Evolutionary conservation across 2,113 vertebrate genomes (phyloP).

Genomic region (Otis tarda): DNA sequence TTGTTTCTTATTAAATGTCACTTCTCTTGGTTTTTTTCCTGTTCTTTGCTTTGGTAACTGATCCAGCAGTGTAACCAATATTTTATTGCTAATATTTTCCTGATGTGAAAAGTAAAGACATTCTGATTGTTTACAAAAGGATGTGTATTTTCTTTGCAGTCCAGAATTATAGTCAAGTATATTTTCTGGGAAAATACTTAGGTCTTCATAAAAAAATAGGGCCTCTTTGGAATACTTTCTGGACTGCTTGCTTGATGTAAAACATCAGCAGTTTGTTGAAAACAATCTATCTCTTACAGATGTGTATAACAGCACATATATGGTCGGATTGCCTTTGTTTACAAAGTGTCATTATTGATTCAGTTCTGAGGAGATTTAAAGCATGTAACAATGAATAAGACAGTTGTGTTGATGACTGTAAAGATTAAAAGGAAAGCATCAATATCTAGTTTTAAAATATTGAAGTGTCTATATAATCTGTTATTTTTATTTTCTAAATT

Average conservation of each 20-base stretch:
- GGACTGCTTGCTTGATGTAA: background rate
- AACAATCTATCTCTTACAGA: background rate
- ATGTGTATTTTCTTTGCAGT: background rate
- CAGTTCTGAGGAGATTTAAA: background rate
- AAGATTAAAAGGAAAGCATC: conserved; percentile 6
- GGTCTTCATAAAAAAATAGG: background rate
- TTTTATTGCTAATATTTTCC: background rate
- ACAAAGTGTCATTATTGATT: background rate
- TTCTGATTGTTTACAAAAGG: background rate
- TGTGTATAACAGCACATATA: background rate
- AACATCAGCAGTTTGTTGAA: background rate
- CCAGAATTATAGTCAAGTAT: background rate
- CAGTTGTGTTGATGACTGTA: background rate
- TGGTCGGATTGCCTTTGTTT: background rate
- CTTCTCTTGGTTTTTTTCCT: background rate
- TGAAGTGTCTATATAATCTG: background rate
- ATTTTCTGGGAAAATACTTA: background rate
- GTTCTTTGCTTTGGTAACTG: background rate
- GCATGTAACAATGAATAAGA: background rate
- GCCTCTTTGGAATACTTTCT: background rate
- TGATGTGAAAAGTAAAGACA: background rate
- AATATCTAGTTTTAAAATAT: background rate
- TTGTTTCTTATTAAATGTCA: conserved; percentile 11
- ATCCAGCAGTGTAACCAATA: background rate
- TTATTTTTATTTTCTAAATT: background rate